Percentiles rank a stretch among this genome's conserved stretches.
Evolutionary conservation across 2,797 vertebrate genomes (phyloP).

Genomic region (Leptatherina wallacei): DNA sequence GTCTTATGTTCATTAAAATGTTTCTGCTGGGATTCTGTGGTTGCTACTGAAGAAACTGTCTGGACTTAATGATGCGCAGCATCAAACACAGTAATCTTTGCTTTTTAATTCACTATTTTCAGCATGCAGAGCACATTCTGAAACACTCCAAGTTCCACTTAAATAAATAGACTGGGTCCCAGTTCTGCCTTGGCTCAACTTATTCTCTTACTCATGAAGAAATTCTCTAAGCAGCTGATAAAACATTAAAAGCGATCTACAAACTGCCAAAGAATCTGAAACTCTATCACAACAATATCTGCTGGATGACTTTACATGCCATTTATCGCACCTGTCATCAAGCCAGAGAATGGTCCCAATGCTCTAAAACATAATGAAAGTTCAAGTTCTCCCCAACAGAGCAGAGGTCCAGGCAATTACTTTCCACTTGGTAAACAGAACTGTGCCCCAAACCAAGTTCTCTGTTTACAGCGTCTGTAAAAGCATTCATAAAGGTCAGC

Average conservation of each 20-base stretch:
- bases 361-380: slow-evolving; percentile 48
- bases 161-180: slow-evolving; percentile 54
- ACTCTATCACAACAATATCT: slow-evolving; percentile 52
- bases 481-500: slow-evolving; percentile 52
- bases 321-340: slow-evolving; percentile 56
- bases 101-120: slow-evolving; percentile 46
- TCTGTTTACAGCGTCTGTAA: slow-evolving; percentile 51
- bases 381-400: slow-evolving; percentile 47
- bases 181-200: slow-evolving; percentile 29
- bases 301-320: slow-evolving; percentile 29
- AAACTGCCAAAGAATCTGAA: slow-evolving; percentile 52
- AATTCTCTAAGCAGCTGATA: slow-evolving; percentile 30
- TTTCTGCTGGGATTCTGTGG: slow-evolving; percentile 46
- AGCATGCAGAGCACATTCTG: slow-evolving; percentile 43
- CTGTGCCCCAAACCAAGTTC: slow-evolving; percentile 55
- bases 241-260: slow-evolving; percentile 38
- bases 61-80: slow-evolving; percentile 47
- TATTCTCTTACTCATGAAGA: slow-evolving; percentile 25
- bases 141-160: slow-evolving; percentile 30
- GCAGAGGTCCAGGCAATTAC: slow-evolving; percentile 50
- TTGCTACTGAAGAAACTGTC: slow-evolving; percentile 35
- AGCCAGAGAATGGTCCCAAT: slow-evolving; percentile 47
- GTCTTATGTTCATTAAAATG: slow-evolving; percentile 51
- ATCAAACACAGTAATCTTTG: slow-evolving; percentile 49
- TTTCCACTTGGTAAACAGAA: slow-evolving; percentile 70